A percentile compares a stretch with the other conserved stretches of the same genome.
These are phyloP conservation scores for Helicorthomorpha holstii DNA, from an alignment of 1,140 invertebrate species.

Conservation along the genomic window DNA sequence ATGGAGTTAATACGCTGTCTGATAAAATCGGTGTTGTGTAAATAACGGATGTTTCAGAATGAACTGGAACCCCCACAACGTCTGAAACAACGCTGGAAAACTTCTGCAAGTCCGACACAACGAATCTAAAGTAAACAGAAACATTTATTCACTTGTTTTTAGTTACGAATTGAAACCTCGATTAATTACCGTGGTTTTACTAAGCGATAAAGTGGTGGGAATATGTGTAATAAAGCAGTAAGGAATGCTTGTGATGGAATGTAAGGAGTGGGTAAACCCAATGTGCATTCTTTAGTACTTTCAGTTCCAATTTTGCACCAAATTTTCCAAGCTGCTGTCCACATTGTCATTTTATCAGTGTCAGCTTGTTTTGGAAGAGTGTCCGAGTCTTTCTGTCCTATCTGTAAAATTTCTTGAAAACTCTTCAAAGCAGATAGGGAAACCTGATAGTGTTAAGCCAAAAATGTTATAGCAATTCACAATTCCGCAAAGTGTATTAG, in stretches of 20 bases:
- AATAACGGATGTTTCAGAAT: conserved; percentile 53
- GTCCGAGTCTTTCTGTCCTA: conserved; percentile 14
- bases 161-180: neutral
- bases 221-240: conserved; percentile 81
- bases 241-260: conserved; percentile 81
- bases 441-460: too few species aligned
- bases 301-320: conserved; percentile 71
- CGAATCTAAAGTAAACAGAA: conserved; percentile 36
- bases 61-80: conserved; percentile 59
- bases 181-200: neutral
- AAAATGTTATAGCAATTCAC: conserved; percentile 8
- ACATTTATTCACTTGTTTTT: neutral
- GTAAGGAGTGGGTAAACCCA: conserved; percentile 40
- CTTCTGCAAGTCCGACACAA: conserved; percentile 52
- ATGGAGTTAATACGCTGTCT: conserved; percentile 54
- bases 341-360: conserved; percentile 40
- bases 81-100: conserved; percentile 59
- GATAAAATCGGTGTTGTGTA: conserved; percentile 55
- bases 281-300: conserved; percentile 35
- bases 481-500: neutral
- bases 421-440: conserved; percentile 86
- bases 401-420: conserved; percentile 79
- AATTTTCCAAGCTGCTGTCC: conserved; percentile 62
- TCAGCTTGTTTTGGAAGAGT: neutral
- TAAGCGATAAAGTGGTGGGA: conserved; percentile 64